These are phyloP conservation scores for Drosophila subquinaria DNA, from an alignment of 2,888 invertebrate species.

Conservation along the genomic window DNA sequence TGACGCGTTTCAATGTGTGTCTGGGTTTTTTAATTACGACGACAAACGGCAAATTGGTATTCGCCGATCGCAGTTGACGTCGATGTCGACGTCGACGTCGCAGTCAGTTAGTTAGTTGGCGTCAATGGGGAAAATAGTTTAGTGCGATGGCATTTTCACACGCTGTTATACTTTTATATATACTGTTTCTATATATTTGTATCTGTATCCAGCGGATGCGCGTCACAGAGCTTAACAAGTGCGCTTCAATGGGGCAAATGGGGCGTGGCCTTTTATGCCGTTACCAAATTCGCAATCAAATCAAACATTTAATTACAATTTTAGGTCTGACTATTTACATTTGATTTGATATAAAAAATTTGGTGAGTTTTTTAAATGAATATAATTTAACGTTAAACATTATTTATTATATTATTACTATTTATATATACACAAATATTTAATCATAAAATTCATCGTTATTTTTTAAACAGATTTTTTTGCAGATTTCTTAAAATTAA, in stretches of 20 bases:
- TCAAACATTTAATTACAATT: conserved; percentile 30
- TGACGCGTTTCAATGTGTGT: conserved; percentile 30
- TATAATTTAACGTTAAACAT: too few relatives aligned
- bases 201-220: conserved; percentile 52
- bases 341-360: too few relatives aligned
- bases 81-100: conserved; percentile 7
- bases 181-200: background rate
- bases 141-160: conserved; percentile 74
- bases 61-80: conserved; percentile 34
- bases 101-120: conserved; percentile 26
- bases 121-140: conserved; percentile 64
- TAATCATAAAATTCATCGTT: too few relatives aligned
- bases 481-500: too few relatives aligned
- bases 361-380: too few relatives aligned
- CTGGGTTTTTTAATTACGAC: conserved; percentile 71
- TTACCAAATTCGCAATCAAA: conserved; percentile 26
- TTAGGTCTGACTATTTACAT: too few relatives aligned
- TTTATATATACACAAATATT: too few relatives aligned
- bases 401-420: too few relatives aligned
- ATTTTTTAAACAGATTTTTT: too few relatives aligned
- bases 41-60: conserved; percentile 68
- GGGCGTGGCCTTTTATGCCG: conserved; percentile 48
- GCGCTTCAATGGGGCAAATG: conserved; percentile 10
- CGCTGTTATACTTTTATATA: conserved; percentile 45
- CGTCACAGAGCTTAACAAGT: conserved; percentile 58